phyloP scores from a whole-genome alignment of 2,797 vertebrate species.

The Gallinago stenura region DNA sequence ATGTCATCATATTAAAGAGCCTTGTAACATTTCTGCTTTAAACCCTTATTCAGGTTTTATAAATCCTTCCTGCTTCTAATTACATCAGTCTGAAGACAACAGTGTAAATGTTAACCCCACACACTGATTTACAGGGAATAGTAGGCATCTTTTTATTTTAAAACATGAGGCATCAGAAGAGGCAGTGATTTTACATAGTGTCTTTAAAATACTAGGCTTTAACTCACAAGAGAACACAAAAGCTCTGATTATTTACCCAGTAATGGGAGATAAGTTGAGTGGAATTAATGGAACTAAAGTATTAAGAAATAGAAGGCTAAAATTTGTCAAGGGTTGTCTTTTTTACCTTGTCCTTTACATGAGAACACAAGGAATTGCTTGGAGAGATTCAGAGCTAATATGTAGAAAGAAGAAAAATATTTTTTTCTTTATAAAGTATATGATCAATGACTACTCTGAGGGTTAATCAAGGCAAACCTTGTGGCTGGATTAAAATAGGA shows the following conservation, averaged over 20 bases:
- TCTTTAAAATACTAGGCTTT: neutral
- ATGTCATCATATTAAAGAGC: neutral
- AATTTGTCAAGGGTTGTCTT: neutral
- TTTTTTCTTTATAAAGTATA: neutral
- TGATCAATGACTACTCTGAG: neutral
- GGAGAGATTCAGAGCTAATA: neutral
- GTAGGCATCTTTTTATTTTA: neutral
- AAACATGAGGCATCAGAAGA: slow-evolving; percentile 16
- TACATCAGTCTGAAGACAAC: neutral
- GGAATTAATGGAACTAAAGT: neutral
- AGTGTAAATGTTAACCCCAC: neutral
- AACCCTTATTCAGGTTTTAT: slow-evolving; percentile 15
- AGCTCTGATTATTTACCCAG: neutral
- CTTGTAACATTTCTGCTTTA: slow-evolving; percentile 5
- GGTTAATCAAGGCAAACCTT: neutral
- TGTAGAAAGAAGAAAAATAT: neutral
- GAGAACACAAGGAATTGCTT: neutral
- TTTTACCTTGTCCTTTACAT: neutral
- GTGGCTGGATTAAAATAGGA: neutral
- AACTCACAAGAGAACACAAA: slow-evolving; percentile 2
- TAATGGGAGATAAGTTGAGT: neutral
- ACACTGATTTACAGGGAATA: slow-evolving; percentile 4
- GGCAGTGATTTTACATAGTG: neutral
- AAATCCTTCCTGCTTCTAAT: slow-evolving; percentile 26
- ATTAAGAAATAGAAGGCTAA: slow-evolving; percentile 5